Evolutionary conservation across 2,888 invertebrate species (phyloP).

Genomic region (Scrobipalpa atriplicella): DNA sequence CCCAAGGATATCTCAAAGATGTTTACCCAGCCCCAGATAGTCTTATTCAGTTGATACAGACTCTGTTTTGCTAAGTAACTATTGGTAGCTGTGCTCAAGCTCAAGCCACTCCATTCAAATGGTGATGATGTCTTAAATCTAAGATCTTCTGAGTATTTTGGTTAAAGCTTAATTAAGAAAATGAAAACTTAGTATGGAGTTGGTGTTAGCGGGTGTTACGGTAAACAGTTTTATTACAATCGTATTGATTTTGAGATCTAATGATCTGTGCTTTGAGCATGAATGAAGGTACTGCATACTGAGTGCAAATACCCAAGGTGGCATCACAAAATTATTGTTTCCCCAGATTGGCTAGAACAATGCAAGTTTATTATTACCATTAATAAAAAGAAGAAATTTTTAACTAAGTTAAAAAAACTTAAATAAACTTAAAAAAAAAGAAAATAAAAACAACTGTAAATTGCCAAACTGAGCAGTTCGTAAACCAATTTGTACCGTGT

Average conservation of each 20-base stretch:
- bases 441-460: neutral
- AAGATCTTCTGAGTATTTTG: neutral
- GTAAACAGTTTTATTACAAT: too few species aligned
- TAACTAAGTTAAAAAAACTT: too few species aligned
- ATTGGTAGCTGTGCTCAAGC: constrained; percentile 7
- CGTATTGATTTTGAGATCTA: too few species aligned
- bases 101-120: neutral
- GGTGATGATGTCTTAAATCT: neutral
- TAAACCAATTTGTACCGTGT: constrained; percentile 20
- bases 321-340: too few species aligned
- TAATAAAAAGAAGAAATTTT: too few species aligned
- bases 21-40: constrained; percentile 13
- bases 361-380: too few species aligned
- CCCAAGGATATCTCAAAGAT: constrained; percentile 12
- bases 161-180: neutral
- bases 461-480: neutral
- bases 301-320: too few species aligned
- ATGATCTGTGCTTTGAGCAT: too few species aligned
- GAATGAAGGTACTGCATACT: too few species aligned
- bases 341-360: too few species aligned
- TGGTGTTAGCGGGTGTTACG: too few species aligned
- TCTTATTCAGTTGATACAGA: constrained; percentile 5
- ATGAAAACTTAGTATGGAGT: neutral
- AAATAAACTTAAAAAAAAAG: too few species aligned
- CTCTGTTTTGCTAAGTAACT: constrained; percentile 14